A percentile compares a stretch with the other conserved stretches of the same genome.
phyloP scores from a whole-genome alignment of 2,888 invertebrate species.

The Ceramica pisi region DNA sequence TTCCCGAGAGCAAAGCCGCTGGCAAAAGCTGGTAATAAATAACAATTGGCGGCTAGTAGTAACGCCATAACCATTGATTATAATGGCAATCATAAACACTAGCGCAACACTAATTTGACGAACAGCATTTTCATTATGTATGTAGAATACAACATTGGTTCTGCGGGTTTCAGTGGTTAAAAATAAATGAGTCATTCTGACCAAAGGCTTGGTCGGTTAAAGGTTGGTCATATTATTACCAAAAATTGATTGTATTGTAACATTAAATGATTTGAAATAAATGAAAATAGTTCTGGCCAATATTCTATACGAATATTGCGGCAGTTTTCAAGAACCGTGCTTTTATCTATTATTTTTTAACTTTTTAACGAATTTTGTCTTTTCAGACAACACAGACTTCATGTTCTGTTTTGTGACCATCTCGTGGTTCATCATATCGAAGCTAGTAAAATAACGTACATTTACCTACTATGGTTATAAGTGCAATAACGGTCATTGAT shows the following conservation, averaged over 20 bases:
- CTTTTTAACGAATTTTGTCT: no score
- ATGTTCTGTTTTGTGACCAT: no score
- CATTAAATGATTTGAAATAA: not conserved
- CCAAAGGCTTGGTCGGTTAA: not conserved
- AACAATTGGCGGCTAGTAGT: not conserved
- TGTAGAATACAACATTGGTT: constrained; percentile 1
- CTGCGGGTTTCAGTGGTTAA: not conserved
- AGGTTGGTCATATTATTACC: not conserved
- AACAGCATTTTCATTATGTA: constrained; percentile 10
- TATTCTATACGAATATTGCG: not conserved
- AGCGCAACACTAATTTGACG: constrained; percentile 18
- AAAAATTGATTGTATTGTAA: not conserved
- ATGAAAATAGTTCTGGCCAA: not conserved
- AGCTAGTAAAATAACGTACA: no score
- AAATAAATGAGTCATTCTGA: constrained; percentile 8
- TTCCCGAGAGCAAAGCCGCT: no score
- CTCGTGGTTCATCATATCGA: not conserved
- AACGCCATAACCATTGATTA: constrained; percentile 17
- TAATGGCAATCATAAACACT: not conserved
- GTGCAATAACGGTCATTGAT: no score
- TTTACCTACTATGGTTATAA: no score
- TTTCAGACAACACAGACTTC: not conserved
- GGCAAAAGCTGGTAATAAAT: no score
- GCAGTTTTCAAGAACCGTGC: no score
- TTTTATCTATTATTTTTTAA: no score